phyloP scores from a whole-genome alignment of 2,888 invertebrate species.

The Microctonus hyperodae region DNA sequence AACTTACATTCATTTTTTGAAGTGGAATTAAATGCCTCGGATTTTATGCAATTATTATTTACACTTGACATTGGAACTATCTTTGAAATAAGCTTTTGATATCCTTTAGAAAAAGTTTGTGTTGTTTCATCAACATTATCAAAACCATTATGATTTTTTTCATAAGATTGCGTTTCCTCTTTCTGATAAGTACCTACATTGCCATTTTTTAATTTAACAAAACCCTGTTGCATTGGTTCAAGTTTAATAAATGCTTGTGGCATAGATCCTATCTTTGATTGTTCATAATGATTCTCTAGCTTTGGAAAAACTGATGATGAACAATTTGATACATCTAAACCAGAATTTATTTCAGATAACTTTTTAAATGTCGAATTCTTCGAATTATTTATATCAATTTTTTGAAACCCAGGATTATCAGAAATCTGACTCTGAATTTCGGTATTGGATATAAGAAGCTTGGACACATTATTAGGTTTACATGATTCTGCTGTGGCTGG shows the following conservation, averaged over 20 bases:
- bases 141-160: constrained; percentile 43
- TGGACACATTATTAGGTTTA: constrained; percentile 45
- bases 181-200: constrained; percentile 44
- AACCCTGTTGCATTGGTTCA: constrained; percentile 50
- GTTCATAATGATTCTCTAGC: constrained; percentile 45
- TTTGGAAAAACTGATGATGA: constrained; percentile 46
- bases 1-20: constrained; percentile 42
- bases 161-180: constrained; percentile 39
- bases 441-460: constrained; percentile 54
- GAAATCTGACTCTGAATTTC: constrained; percentile 56
- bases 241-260: constrained; percentile 54
- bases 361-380: constrained; percentile 34
- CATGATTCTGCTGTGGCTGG: constrained; percentile 39
- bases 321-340: constrained; percentile 40
- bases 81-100: constrained; percentile 51
- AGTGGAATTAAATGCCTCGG: constrained; percentile 31
- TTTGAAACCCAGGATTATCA: constrained; percentile 57
- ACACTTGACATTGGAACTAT: constrained; percentile 39
- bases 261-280: constrained; percentile 43
- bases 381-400: constrained; percentile 51
- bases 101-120: constrained; percentile 49
- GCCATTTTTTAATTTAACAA: constrained; percentile 49
- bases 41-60: constrained; percentile 38
- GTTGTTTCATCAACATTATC: constrained; percentile 39
- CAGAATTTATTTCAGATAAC: constrained; percentile 35